These are phyloP conservation scores for Arrhamphus sclerolepis DNA, from an alignment of 2,797 vertebrate genomes.

Conservation along the genomic window DNA sequence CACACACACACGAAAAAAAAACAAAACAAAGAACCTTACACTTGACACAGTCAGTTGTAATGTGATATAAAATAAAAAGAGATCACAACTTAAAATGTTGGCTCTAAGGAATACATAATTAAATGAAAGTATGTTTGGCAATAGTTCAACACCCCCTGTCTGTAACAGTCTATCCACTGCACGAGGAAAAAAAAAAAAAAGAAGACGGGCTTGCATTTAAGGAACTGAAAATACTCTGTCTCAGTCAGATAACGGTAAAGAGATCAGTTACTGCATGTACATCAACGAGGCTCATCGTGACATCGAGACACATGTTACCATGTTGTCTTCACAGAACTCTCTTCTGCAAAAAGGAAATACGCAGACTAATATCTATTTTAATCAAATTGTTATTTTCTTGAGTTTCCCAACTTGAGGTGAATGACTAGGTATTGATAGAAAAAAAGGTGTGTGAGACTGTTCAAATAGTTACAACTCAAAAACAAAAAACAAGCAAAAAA, in stretches of 20 bases:
- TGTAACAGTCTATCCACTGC: constrained; percentile 58
- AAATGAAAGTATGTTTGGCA: constrained; percentile 54
- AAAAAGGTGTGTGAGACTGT: constrained; percentile 46
- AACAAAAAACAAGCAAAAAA: constrained; percentile 52
- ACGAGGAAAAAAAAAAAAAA: constrained; percentile 63
- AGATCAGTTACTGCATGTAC: constrained; percentile 62
- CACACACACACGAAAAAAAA: constrained; percentile 18
- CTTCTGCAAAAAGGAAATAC: constrained; percentile 5
- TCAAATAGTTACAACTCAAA: constrained; percentile 41
- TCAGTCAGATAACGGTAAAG: constrained; percentile 75
- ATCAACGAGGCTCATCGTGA: constrained; percentile 61
- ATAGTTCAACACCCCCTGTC: constrained; percentile 51
- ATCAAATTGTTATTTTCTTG: constrained; percentile 25
- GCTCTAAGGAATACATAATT: constrained; percentile 33
- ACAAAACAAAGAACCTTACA: too few relatives aligned
- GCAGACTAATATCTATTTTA: constrained; percentile 8
- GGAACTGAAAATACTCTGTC: constrained; percentile 77
- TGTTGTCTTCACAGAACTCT: constrained; percentile 1
- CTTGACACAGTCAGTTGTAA: constrained; percentile 15
- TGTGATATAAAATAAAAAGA: constrained; percentile 27
- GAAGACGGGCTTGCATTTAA: constrained; percentile 56
- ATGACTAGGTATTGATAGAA: constrained; percentile 47
- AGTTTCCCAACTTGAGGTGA: constrained; percentile 35
- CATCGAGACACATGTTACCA: constrained; percentile 42
- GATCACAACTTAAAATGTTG: constrained; percentile 36